Percentiles rank a stretch among this genome's conserved stretches.
These are phyloP conservation scores for Melanostigma gelatinosum DNA, from an alignment of 2,113 vertebrate genomes.

Conservation along the genomic window DNA sequence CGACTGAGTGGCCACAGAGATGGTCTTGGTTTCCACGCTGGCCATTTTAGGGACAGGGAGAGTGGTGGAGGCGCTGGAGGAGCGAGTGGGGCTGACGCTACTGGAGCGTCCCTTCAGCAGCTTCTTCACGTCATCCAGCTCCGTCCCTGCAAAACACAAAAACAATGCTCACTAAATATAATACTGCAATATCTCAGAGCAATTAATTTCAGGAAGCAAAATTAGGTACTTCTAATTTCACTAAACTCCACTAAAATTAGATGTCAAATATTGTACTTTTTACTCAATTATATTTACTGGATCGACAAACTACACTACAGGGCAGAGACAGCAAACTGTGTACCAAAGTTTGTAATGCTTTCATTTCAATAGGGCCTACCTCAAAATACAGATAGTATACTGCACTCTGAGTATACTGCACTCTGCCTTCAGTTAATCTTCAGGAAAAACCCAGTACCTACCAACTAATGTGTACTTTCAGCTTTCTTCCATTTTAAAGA, in stretches of 20 bases:
- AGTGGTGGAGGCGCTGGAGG: slow-evolving; percentile 67
- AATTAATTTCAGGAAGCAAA: not conserved
- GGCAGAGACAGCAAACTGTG: not conserved
- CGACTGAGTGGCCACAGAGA: slow-evolving; percentile 73
- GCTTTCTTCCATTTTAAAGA: not conserved
- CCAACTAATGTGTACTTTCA: not conserved
- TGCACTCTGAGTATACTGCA: not conserved
- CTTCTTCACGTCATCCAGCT: slow-evolving; percentile 80
- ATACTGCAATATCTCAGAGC: not conserved
- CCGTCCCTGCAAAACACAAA: slow-evolving; percentile 65
- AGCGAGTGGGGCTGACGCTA: slow-evolving; percentile 77
- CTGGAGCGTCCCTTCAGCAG: slow-evolving; percentile 76
- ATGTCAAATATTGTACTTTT: not conserved
- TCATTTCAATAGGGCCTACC: not conserved
- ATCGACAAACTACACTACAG: not conserved
- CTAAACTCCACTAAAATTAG: not conserved
- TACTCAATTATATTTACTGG: not conserved
- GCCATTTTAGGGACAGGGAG: slow-evolving; percentile 72
- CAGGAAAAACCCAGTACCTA: not conserved
- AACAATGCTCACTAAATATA: not conserved
- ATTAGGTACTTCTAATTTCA: not conserved
- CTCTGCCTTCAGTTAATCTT: not conserved
- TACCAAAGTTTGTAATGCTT: not conserved
- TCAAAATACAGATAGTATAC: not conserved
- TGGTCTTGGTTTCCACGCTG: slow-evolving; percentile 61